These are phyloP conservation scores for Blastobasis adustella DNA, from an alignment of 2,888 invertebrate species.

Conservation along the genomic window DNA sequence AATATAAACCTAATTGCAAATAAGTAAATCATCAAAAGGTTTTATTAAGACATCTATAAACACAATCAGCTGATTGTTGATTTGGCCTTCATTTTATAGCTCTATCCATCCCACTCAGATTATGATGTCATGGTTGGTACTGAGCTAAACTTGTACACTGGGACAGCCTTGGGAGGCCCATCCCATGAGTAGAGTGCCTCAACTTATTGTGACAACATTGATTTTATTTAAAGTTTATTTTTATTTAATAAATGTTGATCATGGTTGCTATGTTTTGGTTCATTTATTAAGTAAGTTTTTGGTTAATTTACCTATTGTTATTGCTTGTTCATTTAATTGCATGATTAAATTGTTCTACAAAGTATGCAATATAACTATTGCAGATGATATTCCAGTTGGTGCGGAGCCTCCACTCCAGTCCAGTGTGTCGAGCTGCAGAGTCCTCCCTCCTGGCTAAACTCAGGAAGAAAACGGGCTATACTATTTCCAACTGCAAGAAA, in stretches of 20 bases:
- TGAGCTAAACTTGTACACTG: neutral
- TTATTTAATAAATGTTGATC: too few species aligned
- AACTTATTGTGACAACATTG: too few species aligned
- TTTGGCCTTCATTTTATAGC: conserved; percentile 28
- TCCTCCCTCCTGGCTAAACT: conserved; percentile 87
- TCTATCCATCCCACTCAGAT: conserved; percentile 27
- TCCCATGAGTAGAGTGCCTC: too few species aligned
- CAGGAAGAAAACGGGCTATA: conserved; percentile 96
- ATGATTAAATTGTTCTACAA: neutral
- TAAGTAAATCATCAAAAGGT: too few species aligned
- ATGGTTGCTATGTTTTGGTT: too few species aligned
- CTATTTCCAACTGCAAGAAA: conserved; percentile 96
- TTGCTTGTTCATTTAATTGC: too few species aligned
- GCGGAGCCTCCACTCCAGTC: conserved; percentile 74
- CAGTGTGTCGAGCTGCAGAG: conserved; percentile 71
- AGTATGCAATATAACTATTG: conserved; percentile 10
- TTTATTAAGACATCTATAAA: neutral
- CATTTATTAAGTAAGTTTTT: too few species aligned
- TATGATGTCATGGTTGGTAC: conserved; percentile 30
- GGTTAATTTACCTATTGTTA: too few species aligned
- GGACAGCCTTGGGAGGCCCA: too few species aligned
- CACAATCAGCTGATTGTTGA: conserved; percentile 9
- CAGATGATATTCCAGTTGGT: conserved; percentile 78
- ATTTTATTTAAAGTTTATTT: too few species aligned
- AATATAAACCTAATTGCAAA: too few species aligned